Evolutionary conservation across 2,113 vertebrate genomes (phyloP).

Genomic region (Ursus arctos): DNA sequence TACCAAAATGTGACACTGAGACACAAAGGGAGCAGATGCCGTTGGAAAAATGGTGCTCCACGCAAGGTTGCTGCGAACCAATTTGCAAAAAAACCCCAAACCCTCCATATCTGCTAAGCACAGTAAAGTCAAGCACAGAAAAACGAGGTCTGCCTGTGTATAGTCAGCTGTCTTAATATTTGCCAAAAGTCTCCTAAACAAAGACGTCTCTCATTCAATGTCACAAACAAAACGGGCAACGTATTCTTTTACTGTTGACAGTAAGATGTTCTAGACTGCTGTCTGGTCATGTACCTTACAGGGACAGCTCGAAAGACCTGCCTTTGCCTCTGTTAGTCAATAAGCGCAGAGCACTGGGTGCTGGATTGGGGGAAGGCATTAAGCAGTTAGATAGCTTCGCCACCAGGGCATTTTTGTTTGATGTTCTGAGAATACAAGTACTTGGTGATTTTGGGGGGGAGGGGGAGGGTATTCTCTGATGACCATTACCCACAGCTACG

Average conservation of each 20-base stretch:
- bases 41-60: neutral
- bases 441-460: neutral
- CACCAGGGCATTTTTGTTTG: constrained; percentile 50
- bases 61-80: neutral
- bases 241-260: neutral
- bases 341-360: neutral
- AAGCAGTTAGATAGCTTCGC: constrained; percentile 15
- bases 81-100: neutral
- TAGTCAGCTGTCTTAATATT: neutral
- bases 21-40: neutral
- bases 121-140: neutral
- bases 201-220: constrained; percentile 5
- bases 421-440: constrained; percentile 56
- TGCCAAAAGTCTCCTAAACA: neutral
- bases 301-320: neutral
- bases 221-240: constrained; percentile 67
- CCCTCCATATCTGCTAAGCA: neutral
- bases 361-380: neutral
- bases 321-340: neutral
- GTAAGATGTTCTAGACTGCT: constrained; percentile 3
- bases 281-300: neutral
- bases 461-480: constrained; percentile 26
- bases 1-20: neutral
- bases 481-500: constrained; percentile 66
- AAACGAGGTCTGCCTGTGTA: neutral